Base-by-base conservation (phyloP, 2,888 invertebrate genomes). In the Gymnoscelis rufifasciata region DNA sequence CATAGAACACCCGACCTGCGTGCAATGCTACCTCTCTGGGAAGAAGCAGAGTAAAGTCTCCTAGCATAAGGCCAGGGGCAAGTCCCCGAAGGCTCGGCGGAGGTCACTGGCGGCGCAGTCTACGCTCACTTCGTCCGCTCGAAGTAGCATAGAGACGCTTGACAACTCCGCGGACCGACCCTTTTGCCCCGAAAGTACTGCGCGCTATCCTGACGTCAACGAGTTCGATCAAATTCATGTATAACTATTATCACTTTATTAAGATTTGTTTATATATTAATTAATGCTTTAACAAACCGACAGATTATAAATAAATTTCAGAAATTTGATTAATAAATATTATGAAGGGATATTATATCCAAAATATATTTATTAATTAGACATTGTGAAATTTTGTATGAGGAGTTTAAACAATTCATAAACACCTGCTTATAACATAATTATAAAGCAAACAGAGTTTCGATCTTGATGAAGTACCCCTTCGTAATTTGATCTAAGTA, bases 1-100 rank as follows among this genome's bases (percentile, higher is more conserved):
- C 8, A 90, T 93, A 44, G 93, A 93, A 55, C 91, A 92, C 47
- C 92, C 92, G 36, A 92, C 93, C 15, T 93, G 93, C 79, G 92
- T 93, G 60, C 93, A 93, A 67, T 93, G 93, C 68, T 90, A 93
- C 75, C 89, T 93, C 31, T 92, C 92, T 47, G 90, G 90, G 44
- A 91, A 91, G 68, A 84, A 80, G 28, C 86, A 86, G 57, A 89
- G 83, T 58, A 88, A 90, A 76, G 84, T 88, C 59, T 91, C 91
- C 90, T 91, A 91, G 90, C 91, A 91, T 86, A 91, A 89, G 90
- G 89, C 88, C 83, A 90, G 87, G 83, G 91, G 91, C 87, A 91
- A 91, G 87, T 90, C 90, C 87, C 91, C 91, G 66, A 84, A 78
- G 69, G 64, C 76, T 57, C 80, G 84, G 52, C 72, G 83, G 57